phyloP scores from a whole-genome alignment of 2,888 invertebrate genomes.

The Scrobipalpa atriplicella region DNA sequence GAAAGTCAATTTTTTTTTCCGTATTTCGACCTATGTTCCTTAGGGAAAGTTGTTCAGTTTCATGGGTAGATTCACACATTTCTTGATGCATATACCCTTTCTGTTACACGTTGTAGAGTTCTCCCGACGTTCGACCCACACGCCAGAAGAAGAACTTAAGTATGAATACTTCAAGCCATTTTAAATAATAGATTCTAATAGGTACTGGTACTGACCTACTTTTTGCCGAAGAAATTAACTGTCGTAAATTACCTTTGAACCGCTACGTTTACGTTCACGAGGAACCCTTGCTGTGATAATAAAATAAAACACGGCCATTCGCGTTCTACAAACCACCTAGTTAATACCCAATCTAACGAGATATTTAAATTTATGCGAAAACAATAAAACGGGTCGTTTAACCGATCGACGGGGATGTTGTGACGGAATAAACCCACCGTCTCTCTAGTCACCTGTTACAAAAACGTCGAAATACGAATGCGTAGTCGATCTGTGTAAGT shows the following conservation, averaged over 20 bases:
- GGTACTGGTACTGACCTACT: not conserved
- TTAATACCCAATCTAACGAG: slow-evolving; percentile 29
- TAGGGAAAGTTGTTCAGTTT: not conserved
- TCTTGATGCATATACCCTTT: too few species aligned
- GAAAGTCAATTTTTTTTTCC: too few species aligned
- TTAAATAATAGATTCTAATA: too few species aligned
- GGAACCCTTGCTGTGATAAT: not conserved
- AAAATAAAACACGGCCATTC: slow-evolving; percentile 25
- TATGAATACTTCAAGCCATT: too few species aligned
- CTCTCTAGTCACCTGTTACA: too few species aligned
- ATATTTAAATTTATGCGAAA: slow-evolving; percentile 36
- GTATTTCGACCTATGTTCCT: not conserved
- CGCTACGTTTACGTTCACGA: not conserved
- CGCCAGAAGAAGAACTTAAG: too few species aligned
- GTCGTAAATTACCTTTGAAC: not conserved
- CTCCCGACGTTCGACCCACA: too few species aligned
- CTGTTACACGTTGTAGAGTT: too few species aligned
- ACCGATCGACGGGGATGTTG: not conserved
- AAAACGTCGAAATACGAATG: too few species aligned
- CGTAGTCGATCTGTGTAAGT: too few species aligned
- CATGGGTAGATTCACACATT: too few species aligned
- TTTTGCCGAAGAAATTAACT: not conserved
- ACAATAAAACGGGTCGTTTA: slow-evolving; percentile 46
- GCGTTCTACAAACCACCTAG: slow-evolving; percentile 22
- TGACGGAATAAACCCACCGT: too few species aligned